These are phyloP conservation scores for Microplitis deprimator DNA, from an alignment of 2,888 invertebrate species.

Conservation along the genomic window DNA sequence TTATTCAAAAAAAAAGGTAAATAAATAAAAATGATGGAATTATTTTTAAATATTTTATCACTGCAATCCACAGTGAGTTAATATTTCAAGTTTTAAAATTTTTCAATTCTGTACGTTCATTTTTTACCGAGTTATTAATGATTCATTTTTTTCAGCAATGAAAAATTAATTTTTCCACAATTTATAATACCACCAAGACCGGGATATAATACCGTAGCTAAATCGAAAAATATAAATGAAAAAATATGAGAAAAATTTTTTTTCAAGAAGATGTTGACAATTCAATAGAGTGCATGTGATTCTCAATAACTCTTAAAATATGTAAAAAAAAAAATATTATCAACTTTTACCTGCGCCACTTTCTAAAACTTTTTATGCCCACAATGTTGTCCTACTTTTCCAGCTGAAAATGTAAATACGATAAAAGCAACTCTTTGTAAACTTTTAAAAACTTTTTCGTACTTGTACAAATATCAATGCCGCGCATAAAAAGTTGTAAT, in stretches of 20 bases:
- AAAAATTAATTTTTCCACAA: not conserved
- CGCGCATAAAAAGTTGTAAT: not conserved
- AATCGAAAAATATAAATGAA: not conserved
- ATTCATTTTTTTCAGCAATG: not conserved
- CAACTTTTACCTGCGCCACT: not conserved
- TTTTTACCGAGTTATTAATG: not conserved
- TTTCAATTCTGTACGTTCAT: not conserved
- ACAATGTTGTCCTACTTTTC: constrained; percentile 2
- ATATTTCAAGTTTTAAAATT: not conserved
- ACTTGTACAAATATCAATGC: not conserved
- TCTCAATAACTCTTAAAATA: not conserved
- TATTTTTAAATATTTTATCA: not conserved
- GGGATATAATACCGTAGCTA: not conserved
- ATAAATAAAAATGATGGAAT: not conserved
- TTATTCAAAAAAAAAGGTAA: too few species aligned
- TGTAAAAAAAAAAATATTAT: not conserved
- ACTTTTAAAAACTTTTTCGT: not conserved
- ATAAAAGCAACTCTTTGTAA: not conserved
- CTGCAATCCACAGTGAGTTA: not conserved
- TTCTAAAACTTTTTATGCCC: not conserved
- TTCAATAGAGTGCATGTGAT: not conserved
- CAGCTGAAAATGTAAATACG: not conserved
- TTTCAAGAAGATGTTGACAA: not conserved
- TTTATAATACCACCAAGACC: not conserved
- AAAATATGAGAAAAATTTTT: not conserved